Evolutionary conservation across 1,140 invertebrate genomes (phyloP), one percentile per base, ranked within the genome.

Genomic region (Drosophila nannoptera): DNA sequence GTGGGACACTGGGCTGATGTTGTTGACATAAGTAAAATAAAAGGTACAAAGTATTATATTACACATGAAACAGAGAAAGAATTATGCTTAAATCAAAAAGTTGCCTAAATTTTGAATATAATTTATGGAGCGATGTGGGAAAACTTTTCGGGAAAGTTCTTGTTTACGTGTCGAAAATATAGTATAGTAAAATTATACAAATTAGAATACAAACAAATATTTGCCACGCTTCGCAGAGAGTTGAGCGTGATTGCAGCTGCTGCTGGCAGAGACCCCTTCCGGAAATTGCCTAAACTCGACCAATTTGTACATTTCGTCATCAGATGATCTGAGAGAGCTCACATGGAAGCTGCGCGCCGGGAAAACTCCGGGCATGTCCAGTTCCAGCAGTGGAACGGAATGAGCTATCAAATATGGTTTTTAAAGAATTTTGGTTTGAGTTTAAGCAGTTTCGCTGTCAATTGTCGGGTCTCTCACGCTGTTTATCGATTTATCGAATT

Each of bases 241-340:
- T n/a, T n/a, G n/a, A n/a, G n/a, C 22, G 22, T 22, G 22, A 22
- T 22, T 43, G 14, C 12, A 43, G 40, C 14, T 42, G 6, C 40
- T 42, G n/a, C n/a, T 43, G 12, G 12, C n/a, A 43, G 40, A 43
- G n/a, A 43, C 40, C 40, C 40, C n/a, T 7, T 43, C 6, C 56
- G 60, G 49, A 87, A 87, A 87, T 69, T 81, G 82, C 62, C 74
- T 64, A 87, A 87, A 87, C 83, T 80, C 78, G 65, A 80, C 78
- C 87, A 78, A 81, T 89, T 89, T 89, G 88, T 89, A 89, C 88
- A 89, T 89, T 84, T 86, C 82, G 75, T 87, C 88, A 89, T 89
- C 88, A 89, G 88, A 89, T 89, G 88, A 89, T 89, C 88, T 89
- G 88, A 89, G 88, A 89, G 76, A 89, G 88, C 87, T 78, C 75